Evolutionary conservation across 2,113 vertebrate genomes (phyloP).

Genomic region (Larimichthys polyactis): DNA sequence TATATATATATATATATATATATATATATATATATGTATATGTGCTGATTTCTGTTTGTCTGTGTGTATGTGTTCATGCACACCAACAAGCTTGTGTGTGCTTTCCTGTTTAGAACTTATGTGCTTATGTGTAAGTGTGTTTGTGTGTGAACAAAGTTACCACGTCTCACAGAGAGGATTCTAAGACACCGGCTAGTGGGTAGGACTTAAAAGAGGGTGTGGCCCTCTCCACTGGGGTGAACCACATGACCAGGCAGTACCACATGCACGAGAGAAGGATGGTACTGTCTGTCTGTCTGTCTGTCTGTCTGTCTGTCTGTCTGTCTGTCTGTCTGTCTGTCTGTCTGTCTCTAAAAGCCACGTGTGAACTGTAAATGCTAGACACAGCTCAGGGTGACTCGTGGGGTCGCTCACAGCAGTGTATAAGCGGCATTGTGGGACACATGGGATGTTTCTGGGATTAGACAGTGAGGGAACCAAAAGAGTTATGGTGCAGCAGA

Average conservation of each 20-base stretch:
- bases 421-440: not conserved
- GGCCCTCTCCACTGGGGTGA: constrained; percentile 41
- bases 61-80: constrained; percentile 12
- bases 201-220: constrained; percentile 32
- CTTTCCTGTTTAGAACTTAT: constrained; percentile 30
- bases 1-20: constrained; percentile 18
- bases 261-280: constrained; percentile 44
- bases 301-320: constrained; percentile 20
- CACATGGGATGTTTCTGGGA: not conserved
- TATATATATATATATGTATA: constrained; percentile 19
- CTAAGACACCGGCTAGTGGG: constrained; percentile 44
- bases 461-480: constrained; percentile 8
- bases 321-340: constrained; percentile 26
- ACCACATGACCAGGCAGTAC: constrained; percentile 56
- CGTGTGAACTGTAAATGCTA: constrained; percentile 6
- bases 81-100: constrained; percentile 53
- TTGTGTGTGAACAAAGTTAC: constrained; percentile 30
- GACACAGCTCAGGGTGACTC: constrained; percentile 4
- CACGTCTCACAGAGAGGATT: constrained; percentile 39
- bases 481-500: constrained; percentile 4
- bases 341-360: constrained; percentile 40
- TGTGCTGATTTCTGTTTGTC: constrained; percentile 27
- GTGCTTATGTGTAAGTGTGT: constrained; percentile 43
- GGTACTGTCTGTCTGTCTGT: constrained; percentile 22
- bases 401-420: constrained; percentile 1